Evolutionary conservation across 2,113 vertebrate species (phyloP), one percentile per base, ranked within the genome.

Genomic region (Oncorhynchus masou): DNA sequence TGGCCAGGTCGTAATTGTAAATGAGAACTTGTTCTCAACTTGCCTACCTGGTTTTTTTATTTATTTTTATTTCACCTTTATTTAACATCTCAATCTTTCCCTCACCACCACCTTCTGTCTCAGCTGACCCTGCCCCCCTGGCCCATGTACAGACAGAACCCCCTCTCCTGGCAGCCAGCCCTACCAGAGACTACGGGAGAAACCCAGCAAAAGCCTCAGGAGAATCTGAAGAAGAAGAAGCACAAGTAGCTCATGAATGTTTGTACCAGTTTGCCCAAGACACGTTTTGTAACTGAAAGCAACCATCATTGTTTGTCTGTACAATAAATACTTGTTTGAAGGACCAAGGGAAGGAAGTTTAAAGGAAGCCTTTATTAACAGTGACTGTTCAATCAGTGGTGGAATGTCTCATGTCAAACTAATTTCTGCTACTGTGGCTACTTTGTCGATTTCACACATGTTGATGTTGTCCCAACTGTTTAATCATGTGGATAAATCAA

Each of bases 71-170:
- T n/a, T n/a, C n/a, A n/a, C n/a, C n/a, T n/a, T n/a, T n/a, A n/a
- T n/a, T n/a, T n/a, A n/a, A n/a, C 3, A 27, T 45, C 2, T 12
- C 39, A 45, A 11, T 8, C 59, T 22, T n/a, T 16, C 59, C 19
- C 16, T 62, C 16, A n/a, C 59, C n/a, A 22, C 59, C 19, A 72
- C 1, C 70, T 19, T 16, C 68, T 57, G 5, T 81, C 89, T 5
- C 67, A 99, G 98, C 88, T 99, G 79, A 99, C 97, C 0, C 95
- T 99, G 69, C 98, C 98, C 24, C 97, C 97, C 0, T 99, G 98
- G 98, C 96, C 97, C 0, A 96, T 99, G 94, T 99, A 96, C 88
- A 95, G 97, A 75, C 90, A 83, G 79, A 94, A 95, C 68, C 97
- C 97, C 68, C 91, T 99, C 60, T 93, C 93, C 66, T 99, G 98